Conservation (phyloP, 2,113 vertebrate species). For the Myodes glareolus region DNA sequence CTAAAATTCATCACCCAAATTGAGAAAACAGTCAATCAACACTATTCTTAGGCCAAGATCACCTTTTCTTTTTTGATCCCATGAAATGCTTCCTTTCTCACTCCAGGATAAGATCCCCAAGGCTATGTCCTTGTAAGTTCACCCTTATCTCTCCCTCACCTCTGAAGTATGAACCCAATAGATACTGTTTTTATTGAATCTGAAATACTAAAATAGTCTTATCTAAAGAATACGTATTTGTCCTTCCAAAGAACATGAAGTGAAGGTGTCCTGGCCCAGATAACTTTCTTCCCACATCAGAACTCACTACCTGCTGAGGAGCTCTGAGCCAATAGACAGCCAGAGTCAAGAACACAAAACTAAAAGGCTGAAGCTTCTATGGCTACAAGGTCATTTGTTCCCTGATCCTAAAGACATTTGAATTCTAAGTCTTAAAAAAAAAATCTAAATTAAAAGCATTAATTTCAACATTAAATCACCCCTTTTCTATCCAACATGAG, state of each 20-base stretch:
- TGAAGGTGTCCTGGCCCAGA: background rate
- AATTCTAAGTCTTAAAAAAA: constrained; percentile 27
- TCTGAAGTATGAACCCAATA: background rate
- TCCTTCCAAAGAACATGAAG: constrained; percentile 35
- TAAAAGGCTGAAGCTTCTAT: background rate
- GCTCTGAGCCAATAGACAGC: background rate
- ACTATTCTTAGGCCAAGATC: background rate
- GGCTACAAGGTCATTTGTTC: background rate
- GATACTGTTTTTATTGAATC: constrained; percentile 13
- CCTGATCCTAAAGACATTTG: constrained; percentile 19
- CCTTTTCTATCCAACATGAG: constrained; percentile 10
- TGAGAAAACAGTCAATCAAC: background rate
- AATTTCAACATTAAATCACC: constrained; percentile 51
- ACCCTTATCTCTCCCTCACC: background rate
- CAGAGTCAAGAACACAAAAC: constrained; percentile 11
- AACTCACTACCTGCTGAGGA: background rate
- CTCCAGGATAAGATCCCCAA: constrained; percentile 11
- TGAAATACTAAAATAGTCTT: background rate
- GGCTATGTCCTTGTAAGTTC: background rate
- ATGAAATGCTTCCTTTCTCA: constrained; percentile 25
- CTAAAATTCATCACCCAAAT: constrained; percentile 34
- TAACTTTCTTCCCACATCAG: background rate
- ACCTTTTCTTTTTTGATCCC: background rate
- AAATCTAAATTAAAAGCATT: constrained; percentile 44
- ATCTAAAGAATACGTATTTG: constrained; percentile 46